Conservation (phyloP, 35 echinoderm and acorn worm genomes). For the Lytechinus variegatus region DNA sequence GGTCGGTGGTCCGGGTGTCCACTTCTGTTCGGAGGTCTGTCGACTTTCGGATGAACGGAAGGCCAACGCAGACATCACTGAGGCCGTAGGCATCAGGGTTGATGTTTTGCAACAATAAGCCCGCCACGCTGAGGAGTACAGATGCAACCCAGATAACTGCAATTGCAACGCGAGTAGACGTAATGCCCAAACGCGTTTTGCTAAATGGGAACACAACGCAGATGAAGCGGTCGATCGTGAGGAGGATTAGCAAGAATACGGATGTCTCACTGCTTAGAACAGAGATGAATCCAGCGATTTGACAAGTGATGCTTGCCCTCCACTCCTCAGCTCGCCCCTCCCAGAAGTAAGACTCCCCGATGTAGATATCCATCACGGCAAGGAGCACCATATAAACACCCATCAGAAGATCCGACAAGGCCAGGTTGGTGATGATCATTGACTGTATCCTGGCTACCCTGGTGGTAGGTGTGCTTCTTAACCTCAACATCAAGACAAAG, state of each 20-base stretch:
- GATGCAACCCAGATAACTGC: constrained; percentile 49
- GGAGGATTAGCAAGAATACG: constrained; percentile 56
- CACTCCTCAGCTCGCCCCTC: constrained; percentile 51
- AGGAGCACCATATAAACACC: constrained; percentile 62
- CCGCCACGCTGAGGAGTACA: constrained; percentile 35
- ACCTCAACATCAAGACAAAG: constrained; percentile 27
- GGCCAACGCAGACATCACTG: constrained; percentile 67
- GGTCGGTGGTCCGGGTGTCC: neutral
- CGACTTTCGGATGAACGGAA: constrained; percentile 19
- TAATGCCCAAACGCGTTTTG: constrained; percentile 16
- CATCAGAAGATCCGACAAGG: constrained; percentile 56
- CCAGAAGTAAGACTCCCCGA: constrained; percentile 40
- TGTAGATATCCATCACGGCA: constrained; percentile 38
- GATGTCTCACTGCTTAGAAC: constrained; percentile 61
- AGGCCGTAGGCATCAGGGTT: constrained; percentile 60
- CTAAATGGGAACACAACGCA: constrained; percentile 59
- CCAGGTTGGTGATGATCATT: constrained; percentile 55
- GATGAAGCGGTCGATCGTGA: constrained; percentile 61
- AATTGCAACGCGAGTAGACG: neutral
- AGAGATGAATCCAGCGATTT: constrained; percentile 57
- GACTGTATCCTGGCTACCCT: constrained; percentile 41
- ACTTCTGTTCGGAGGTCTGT: neutral
- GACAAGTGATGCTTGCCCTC: constrained; percentile 43
- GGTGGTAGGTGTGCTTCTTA: neutral
- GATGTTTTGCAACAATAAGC: constrained; percentile 41